Evolutionary conservation across 2,113 vertebrate species (phyloP), one percentile per base, ranked within the genome.

Genomic region (Atrichornis clamosus): DNA sequence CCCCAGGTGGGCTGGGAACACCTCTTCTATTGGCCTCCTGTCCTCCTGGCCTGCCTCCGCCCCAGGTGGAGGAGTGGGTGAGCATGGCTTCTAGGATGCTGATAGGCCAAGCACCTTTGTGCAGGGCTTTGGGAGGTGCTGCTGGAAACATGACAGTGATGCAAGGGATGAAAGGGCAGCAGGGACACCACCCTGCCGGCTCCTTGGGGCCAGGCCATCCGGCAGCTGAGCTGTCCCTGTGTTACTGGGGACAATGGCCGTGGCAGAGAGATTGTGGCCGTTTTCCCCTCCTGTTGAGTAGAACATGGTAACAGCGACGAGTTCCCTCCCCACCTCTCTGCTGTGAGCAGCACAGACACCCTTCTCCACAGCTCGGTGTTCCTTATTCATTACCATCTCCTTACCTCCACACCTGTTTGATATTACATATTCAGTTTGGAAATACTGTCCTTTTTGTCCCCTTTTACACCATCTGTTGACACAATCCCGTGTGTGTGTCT

Each of bases 401-500:
- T 95, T 94, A 96, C 93, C 86, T 93, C 81, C 67, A 80, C 95
- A 96, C 94, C 96, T 94, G 95, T 95, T 96, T 87, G 83, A 95
- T 91, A 91, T 91, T 96, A 74, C 91, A 95, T 46, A 96, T 93
- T 93, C 92, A 65, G 64, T 77, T 76, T 89, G 84, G 73, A 95
- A 96, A 96, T 93, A 91, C 86, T 88, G 85, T 85, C 86, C 70
- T 82, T 95, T 95, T 87, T 89, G 68, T 95, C 82, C 83, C 56
- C 49, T 81, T 90, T 91, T 73, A 39, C 85, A 81, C 97, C 98
- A 98, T 98, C 97, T 98, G 97, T 97, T 97, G 96, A 96, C 93
- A 84, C 95, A 93, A 87, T 80, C 96, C 63, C 39, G 58, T 58
- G 73, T 84, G 84, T 79, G 80, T 84, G 70, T 86, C 83, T 73